Evolutionary conservation across 2,888 invertebrate genomes (phyloP), one percentile per base, ranked within the genome.

Genomic region (Hylaea fasciaria): DNA sequence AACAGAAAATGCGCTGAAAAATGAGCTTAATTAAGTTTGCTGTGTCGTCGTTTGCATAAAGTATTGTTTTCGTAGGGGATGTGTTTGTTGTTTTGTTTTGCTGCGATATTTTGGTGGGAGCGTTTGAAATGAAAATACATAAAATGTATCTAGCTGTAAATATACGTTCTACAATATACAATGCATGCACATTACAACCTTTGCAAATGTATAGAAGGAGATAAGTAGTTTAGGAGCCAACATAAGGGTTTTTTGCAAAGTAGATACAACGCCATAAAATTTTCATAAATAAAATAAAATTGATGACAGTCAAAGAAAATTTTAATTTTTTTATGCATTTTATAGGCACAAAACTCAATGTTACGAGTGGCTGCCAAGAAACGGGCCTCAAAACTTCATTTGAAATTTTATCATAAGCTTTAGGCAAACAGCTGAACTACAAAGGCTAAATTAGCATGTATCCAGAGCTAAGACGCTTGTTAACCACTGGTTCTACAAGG

Each of bases 1-100:
- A 77, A 78, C 77, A 79, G 77, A 79, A 81, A 78, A 78, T 73
- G 73, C 71, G 71, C 72, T 74, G 70, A 69, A 74, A 78, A 78
- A 81, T 73, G 53, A 71, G 65, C 76, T 77, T 72, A 76, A 76
- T 77, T 80, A 74, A 72, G 65, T 70, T 68, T 13, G 43, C 35
- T 45, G 62, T 67, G 57, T 62, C 56, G 40, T 53, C 54, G 64
- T 61, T 64, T 66, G 64, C 65, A 64, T 69, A 51, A 63, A 47
- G 60, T 59, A 59, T 65, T 62, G 66, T 63, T 58, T 57, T 56
- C 35, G 16, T 46, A 39, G 29, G 48, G 14, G 32, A 29, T 39
- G 51, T 54, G 50, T 52, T 22, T 5, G 22, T 22, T 22, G 22
- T 22, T 22, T 22, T 2, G 3, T 22, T 51, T 56, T 46, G 47